These are phyloP conservation scores for Rissa tridactyla DNA, from an alignment of 2,113 vertebrate genomes.

Conservation along the genomic window DNA sequence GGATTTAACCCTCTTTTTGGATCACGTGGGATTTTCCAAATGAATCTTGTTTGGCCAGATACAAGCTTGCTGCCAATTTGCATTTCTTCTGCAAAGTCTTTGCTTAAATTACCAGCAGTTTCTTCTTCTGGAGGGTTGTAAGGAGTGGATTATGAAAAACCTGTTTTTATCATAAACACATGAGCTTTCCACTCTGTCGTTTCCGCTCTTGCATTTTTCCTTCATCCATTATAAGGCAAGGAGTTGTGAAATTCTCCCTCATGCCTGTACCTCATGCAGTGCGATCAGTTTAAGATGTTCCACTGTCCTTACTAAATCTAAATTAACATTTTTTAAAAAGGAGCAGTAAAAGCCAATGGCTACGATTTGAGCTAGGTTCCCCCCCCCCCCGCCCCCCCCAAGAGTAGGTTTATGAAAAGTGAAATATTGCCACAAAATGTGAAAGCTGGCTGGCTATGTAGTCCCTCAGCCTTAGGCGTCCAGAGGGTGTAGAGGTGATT, in stretches of 20 bases:
- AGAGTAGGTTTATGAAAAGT: not conserved
- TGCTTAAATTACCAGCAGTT: not conserved
- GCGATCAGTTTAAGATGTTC: not conserved
- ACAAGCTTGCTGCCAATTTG: not conserved
- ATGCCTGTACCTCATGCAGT: fast-evolving
- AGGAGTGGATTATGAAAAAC: not conserved
- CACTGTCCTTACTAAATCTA: not conserved
- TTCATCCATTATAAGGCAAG: not conserved
- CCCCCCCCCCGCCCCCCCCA: fast-evolving
- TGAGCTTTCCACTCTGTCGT: not conserved
- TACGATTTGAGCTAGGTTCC: not conserved
- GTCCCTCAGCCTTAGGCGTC: not conserved
- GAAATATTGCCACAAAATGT: not conserved
- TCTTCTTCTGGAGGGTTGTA: not conserved
- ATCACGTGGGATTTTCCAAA: not conserved
- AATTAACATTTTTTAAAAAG: not conserved
- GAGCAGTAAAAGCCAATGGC: not conserved
- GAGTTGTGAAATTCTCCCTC: not conserved
- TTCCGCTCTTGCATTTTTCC: not conserved
- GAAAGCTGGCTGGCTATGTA: not conserved
- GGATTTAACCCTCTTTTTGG: not conserved
- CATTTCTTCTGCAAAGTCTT: not conserved
- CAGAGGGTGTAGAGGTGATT: not conserved
- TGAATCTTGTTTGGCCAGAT: not conserved
- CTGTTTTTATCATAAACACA: not conserved